Conservation (phyloP, 2,113 vertebrate genomes). For the Halichoeres trimaculatus region DNA sequence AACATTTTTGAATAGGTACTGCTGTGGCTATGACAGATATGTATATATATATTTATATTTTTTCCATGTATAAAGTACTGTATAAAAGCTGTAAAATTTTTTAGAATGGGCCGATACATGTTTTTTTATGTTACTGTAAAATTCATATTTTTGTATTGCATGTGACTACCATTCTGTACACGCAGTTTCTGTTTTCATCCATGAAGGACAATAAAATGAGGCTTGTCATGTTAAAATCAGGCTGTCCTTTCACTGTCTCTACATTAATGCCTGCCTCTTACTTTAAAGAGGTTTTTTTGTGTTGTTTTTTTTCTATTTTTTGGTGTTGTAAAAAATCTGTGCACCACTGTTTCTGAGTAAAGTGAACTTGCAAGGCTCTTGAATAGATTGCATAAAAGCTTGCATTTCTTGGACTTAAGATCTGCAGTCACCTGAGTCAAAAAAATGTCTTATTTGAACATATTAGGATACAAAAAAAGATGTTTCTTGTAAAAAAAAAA, state of each 20-base stretch:
- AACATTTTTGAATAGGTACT: conserved; percentile 82
- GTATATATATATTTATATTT: conserved; percentile 84
- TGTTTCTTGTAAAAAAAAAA: too few species aligned
- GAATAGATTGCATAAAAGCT: too few species aligned
- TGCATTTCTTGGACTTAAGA: too few species aligned
- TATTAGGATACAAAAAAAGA: too few species aligned
- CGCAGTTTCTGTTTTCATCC: conserved; percentile 84
- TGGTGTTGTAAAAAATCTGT: too few species aligned
- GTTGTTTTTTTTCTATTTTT: too few species aligned
- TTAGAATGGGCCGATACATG: conserved; percentile 81
- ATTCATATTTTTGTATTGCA: conserved; percentile 89
- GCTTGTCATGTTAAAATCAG: conserved; percentile 76
- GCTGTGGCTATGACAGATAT: conserved; percentile 80
- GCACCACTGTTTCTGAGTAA: too few species aligned
- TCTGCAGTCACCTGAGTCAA: too few species aligned
- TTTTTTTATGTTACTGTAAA: conserved; percentile 84
- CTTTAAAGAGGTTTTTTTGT: neutral
- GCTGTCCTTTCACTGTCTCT: neutral
- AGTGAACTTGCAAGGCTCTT: too few species aligned
- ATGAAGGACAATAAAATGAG: conserved; percentile 83
- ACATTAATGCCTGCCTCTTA: neutral
- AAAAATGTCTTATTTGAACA: too few species aligned
- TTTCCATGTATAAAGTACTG: conserved; percentile 81
- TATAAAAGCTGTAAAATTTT: conserved; percentile 79
- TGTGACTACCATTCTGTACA: conserved; percentile 84